Conservation (phyloP, 2,888 invertebrate genomes). For the Melieria crassipennis region DNA sequence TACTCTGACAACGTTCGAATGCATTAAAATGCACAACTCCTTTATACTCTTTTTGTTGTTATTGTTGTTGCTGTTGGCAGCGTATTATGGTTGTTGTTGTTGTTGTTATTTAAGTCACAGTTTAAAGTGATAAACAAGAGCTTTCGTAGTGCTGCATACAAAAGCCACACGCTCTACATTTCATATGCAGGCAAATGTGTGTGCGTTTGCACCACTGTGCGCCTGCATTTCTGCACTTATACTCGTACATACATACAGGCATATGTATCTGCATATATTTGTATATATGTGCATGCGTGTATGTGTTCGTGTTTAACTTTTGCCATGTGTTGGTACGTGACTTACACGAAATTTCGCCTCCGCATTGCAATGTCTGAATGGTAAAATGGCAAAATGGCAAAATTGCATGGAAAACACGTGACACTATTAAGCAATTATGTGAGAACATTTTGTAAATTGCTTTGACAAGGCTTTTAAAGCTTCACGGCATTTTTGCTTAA, state of each 20-base stretch:
- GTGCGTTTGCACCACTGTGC: slow-evolving; percentile 9
- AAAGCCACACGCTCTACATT: no score
- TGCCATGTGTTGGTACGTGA: neutral
- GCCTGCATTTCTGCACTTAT: neutral
- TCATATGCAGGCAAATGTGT: neutral
- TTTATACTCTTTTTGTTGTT: neutral
- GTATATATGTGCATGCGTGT: neutral
- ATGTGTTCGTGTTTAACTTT: slow-evolving; percentile 13
- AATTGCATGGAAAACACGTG: slow-evolving; percentile 37
- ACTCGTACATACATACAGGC: neutral
- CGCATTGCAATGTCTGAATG: neutral
- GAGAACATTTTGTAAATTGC: slow-evolving; percentile 37
- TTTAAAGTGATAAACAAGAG: slow-evolving; percentile 35
- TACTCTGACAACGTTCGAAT: neutral
- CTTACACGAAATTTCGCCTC: neutral
- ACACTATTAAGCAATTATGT: slow-evolving; percentile 41
- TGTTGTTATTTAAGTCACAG: slow-evolving; percentile 34
- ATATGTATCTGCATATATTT: neutral
- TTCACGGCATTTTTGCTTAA: slow-evolving; percentile 23
- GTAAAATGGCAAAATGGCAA: slow-evolving; percentile 33
- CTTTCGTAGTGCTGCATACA: slow-evolving; percentile 3
- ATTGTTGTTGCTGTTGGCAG: slow-evolving; percentile 6
- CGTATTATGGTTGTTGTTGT: slow-evolving; percentile 7
- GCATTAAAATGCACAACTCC: slow-evolving; percentile 22
- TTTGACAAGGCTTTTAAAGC: slow-evolving; percentile 33